phyloP scores from a whole-genome alignment of 2,113 vertebrate species.

The Triplophysa rosa region DNA sequence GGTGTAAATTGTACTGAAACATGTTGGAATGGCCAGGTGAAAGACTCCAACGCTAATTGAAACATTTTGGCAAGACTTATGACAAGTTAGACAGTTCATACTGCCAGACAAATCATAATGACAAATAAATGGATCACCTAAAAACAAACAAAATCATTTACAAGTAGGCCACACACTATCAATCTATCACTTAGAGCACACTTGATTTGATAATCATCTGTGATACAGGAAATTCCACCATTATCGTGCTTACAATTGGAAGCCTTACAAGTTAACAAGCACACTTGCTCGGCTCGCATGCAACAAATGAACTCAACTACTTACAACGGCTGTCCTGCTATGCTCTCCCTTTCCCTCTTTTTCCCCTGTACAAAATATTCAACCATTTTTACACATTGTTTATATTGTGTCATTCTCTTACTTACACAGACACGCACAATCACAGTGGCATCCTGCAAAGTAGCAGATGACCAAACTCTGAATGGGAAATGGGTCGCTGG shows the following conservation, averaged over 20 bases:
- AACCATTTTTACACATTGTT: neutral
- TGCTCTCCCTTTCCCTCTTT: neutral
- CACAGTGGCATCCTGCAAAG: constrained; percentile 39
- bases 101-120: neutral
- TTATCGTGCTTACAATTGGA: constrained; percentile 32
- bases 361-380: neutral
- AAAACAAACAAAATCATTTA: constrained; percentile 8
- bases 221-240: constrained; percentile 50
- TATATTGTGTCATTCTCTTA: neutral
- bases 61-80: neutral
- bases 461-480: constrained; percentile 59
- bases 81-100: neutral
- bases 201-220: constrained; percentile 39
- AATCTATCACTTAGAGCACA: constrained; percentile 18
- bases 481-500: constrained; percentile 60
- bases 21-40: neutral
- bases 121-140: neutral
- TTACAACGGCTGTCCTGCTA: neutral
- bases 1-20: no score
- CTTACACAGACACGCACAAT: neutral
- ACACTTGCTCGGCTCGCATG: neutral
- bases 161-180: constrained; percentile 9
- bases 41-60: neutral
- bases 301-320: neutral
- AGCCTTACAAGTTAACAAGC: constrained; percentile 23